Evolutionary conservation across 2,113 vertebrate species (phyloP).

Genomic region (Rattus norvegicus): GRCr8 NC_086025.1:56523001-56523500

Average conservation of each 20-base stretch:
- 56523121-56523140: too few species aligned
- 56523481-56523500: constrained; percentile 9
- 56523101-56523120: too few species aligned
- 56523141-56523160: too few species aligned
- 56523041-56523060: too few species aligned
- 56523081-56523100: too few species aligned
- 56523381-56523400: neutral
- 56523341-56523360: neutral
- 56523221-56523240: neutral
- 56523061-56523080: too few species aligned
- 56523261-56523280: neutral
- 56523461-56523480: neutral
- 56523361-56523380: neutral
- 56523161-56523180: too few species aligned
- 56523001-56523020: too few species aligned
- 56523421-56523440: neutral
- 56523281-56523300: neutral
- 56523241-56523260: neutral
- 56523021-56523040: too few species aligned
- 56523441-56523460: neutral
- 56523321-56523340: neutral
- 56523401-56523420: neutral
- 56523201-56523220: constrained; percentile 17
- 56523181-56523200: too few species aligned
- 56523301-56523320: neutral